A percentile compares a stretch with the other conserved stretches of the same genome.
phyloP scores from a whole-genome alignment of 2,888 invertebrate genomes.

The Orthosia cruda region DNA sequence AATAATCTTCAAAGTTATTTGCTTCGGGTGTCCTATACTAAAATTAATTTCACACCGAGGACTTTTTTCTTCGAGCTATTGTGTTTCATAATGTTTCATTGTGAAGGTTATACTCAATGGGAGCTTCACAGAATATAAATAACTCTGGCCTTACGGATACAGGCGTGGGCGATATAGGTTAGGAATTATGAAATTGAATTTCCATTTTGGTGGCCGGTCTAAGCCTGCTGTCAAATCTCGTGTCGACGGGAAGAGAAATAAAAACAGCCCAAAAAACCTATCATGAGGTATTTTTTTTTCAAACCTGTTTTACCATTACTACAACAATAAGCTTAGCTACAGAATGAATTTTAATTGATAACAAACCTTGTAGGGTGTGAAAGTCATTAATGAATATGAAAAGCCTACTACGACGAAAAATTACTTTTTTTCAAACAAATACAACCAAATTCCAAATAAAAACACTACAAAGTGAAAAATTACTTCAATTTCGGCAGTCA shows the following conservation, averaged over 20 bases:
- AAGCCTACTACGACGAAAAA: too few species aligned
- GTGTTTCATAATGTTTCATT: constrained; percentile 13
- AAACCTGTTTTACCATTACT: too few species aligned
- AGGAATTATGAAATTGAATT: not conserved
- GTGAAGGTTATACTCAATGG: constrained; percentile 1
- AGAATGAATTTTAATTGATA: too few species aligned
- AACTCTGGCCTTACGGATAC: not conserved
- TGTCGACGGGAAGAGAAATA: too few species aligned
- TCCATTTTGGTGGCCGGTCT: not conserved
- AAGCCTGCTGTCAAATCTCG: not conserved
- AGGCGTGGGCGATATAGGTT: not conserved
- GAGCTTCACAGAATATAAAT: constrained; percentile 3
- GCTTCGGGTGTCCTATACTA: not conserved
- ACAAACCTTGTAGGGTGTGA: too few species aligned
- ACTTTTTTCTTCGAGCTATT: not conserved
- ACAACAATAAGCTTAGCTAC: too few species aligned
- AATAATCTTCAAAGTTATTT: not conserved
- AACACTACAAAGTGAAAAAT: too few species aligned
- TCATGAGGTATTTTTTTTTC: too few species aligned
- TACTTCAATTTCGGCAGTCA: too few species aligned
- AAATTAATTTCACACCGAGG: constrained; percentile 12
- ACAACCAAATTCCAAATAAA: too few species aligned
- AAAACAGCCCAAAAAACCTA: not conserved
- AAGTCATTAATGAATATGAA: too few species aligned
- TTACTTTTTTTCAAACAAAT: too few species aligned